Conservation (phyloP, 1,140 invertebrate genomes). For the Ganaspis sp. region DNA sequence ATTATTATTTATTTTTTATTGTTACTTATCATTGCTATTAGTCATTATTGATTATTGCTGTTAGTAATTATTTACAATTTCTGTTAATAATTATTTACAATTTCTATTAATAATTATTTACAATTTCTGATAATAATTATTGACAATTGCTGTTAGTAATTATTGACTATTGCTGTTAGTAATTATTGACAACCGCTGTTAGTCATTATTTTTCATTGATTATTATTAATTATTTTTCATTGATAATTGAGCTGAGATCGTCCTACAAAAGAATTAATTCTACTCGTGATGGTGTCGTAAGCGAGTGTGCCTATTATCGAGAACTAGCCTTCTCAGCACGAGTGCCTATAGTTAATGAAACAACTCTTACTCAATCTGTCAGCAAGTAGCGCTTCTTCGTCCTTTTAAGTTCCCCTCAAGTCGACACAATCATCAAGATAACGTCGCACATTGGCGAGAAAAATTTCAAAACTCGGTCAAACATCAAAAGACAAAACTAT, state of each 20-base stretch:
- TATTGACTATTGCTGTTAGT: background rate
- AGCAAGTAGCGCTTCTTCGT: constrained; percentile 10
- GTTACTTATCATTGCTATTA: background rate
- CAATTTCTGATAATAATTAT: background rate
- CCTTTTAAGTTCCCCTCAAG: background rate
- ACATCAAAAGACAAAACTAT: too few relatives aligned
- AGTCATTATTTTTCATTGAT: background rate
- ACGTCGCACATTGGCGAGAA: background rate
- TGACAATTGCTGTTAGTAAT: background rate
- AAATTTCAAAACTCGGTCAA: too few relatives aligned
- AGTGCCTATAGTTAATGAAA: constrained; percentile 6
- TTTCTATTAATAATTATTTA: background rate
- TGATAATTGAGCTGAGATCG: background rate
- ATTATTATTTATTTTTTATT: background rate
- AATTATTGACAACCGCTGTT: too few relatives aligned
- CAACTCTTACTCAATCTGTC: constrained; percentile 27
- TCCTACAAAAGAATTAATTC: constrained; percentile 10
- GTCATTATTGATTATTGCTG: background rate
- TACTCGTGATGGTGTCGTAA: background rate
- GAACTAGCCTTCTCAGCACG: background rate
- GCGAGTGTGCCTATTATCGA: background rate
- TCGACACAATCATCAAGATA: background rate
- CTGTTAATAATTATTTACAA: too few relatives aligned
- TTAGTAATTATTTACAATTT: too few relatives aligned
- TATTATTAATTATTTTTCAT: background rate